Conservation (phyloP, 2,113 vertebrate genomes). For the Entomyzon cyanotis region DNA sequence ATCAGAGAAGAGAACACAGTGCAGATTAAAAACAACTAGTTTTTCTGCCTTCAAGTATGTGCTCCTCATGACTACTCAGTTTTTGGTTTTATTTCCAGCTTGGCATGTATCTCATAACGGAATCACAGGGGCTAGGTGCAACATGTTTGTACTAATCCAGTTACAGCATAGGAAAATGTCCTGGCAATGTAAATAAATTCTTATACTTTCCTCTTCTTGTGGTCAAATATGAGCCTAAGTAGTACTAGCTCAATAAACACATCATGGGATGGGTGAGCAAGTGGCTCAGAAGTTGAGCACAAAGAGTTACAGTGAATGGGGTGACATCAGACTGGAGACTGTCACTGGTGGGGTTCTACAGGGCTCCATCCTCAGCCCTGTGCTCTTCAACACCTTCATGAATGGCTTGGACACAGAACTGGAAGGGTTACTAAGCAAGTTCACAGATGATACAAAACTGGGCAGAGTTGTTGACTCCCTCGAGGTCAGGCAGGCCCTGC, state of each 20-base stretch:
- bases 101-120: background rate
- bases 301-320: background rate
- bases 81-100: background rate
- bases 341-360: rapidly evolving
- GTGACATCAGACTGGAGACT: background rate
- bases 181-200: background rate
- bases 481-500: rapidly evolving
- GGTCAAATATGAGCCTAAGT: background rate
- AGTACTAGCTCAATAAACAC: background rate
- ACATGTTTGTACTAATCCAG: background rate
- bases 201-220: background rate
- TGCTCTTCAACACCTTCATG: background rate
- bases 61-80: rapidly evolving
- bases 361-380: background rate
- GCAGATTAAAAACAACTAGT: background rate
- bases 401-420: background rate
- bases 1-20: background rate
- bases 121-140: background rate
- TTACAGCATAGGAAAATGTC: background rate
- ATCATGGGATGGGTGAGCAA: background rate
- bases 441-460: background rate
- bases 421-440: rapidly evolving
- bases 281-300: rapidly evolving
- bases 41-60: background rate
- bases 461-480: too few species aligned